Conservation (phyloP, 1,140 invertebrate genomes). For the Hyposmocoma kahamanoa region DNA sequence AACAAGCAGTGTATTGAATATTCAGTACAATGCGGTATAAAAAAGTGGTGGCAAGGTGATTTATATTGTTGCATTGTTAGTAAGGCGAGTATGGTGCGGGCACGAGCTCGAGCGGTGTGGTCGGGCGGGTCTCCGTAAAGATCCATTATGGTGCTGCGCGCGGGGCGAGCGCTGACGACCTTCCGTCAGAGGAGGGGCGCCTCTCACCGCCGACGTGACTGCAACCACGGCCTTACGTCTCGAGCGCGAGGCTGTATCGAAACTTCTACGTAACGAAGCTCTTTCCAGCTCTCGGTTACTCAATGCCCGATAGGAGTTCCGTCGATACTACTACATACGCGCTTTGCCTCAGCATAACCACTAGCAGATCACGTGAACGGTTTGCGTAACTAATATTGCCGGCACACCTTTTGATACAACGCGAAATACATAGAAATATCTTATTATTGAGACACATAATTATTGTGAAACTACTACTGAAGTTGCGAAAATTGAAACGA, state of each 20-base stretch:
- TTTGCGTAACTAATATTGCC: constrained; percentile 50
- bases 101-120: not conserved
- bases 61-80: constrained; percentile 16
- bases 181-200: constrained; percentile 61
- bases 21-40: not conserved
- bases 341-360: constrained; percentile 36
- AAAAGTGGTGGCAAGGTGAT: constrained; percentile 19
- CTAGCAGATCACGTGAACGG: constrained; percentile 54
- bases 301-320: constrained; percentile 61
- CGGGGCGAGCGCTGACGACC: constrained; percentile 55
- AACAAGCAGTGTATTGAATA: no score
- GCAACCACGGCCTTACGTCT: constrained; percentile 65
- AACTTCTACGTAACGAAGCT: constrained; percentile 67
- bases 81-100: not conserved
- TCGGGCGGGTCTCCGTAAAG: constrained; percentile 53
- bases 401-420: constrained; percentile 41
- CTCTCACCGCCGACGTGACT: constrained; percentile 68
- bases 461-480: constrained; percentile 23
- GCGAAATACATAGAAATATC: constrained; percentile 45
- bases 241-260: constrained; percentile 69
- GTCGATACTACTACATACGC: constrained; percentile 44
- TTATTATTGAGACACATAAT: constrained; percentile 34
- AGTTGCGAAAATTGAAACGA: constrained; percentile 20
- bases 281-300: constrained; percentile 61
- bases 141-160: constrained; percentile 64